Evolutionary conservation across 2,797 vertebrate genomes (phyloP).

Genomic region (Pseudochromis fuscus): DNA sequence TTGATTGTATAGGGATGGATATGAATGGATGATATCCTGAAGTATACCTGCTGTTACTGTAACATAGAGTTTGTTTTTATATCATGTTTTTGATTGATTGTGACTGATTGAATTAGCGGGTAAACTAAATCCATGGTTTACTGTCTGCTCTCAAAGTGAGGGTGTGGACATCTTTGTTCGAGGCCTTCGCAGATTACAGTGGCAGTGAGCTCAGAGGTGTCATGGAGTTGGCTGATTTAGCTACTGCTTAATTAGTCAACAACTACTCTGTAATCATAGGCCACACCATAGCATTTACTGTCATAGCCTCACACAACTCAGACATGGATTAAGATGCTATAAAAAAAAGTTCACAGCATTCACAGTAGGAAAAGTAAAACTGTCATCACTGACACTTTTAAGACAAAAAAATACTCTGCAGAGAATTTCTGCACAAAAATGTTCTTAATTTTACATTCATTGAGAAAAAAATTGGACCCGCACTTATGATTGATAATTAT

Average conservation of each 20-base stretch:
- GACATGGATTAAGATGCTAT: constrained; percentile 31
- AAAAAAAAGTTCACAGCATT: constrained; percentile 8
- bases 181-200: constrained; percentile 55
- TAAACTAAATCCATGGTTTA: constrained; percentile 46
- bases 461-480: too few relatives aligned
- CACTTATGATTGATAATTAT: too few relatives aligned
- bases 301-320: constrained; percentile 26
- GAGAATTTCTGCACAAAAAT: too few relatives aligned
- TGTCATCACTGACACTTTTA: background rate
- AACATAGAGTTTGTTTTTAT: constrained; percentile 28
- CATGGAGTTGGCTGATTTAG: constrained; percentile 71
- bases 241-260: constrained; percentile 75
- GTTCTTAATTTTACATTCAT: too few relatives aligned
- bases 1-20: background rate
- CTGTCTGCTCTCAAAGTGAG: constrained; percentile 47
- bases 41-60: constrained; percentile 3
- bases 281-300: constrained; percentile 74
- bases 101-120: constrained; percentile 37
- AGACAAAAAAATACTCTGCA: too few relatives aligned
- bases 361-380: background rate
- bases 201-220: constrained; percentile 62
- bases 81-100: constrained; percentile 5
- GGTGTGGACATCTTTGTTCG: constrained; percentile 58
- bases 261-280: constrained; percentile 74
- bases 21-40: constrained; percentile 10